Base-by-base conservation (phyloP, 2,113 vertebrate species). In the Lasiurus cinereus region DNA sequence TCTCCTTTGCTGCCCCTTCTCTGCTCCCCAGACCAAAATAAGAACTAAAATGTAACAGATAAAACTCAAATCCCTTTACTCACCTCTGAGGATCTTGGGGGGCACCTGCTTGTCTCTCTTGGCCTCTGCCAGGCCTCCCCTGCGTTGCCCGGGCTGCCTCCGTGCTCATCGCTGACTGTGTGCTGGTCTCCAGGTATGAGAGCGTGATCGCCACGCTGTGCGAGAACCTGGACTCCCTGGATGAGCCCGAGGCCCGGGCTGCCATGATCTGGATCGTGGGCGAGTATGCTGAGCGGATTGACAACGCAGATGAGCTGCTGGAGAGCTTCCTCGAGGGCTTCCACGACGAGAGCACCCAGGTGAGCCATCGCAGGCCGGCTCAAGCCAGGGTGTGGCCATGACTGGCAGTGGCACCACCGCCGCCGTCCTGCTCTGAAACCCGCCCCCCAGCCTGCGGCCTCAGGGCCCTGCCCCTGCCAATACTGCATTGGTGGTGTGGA, bases 221-320 rank as follows among this genome's bases (percentile, higher is more conserved):
- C 0, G 99, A 99, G 98, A 99, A 99, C 97, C 98, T 99, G 36
- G 99, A 99, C 96, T 99, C 99, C 39, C 97, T 99, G 96, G 99
- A 99, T 0, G 99, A 99, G 97, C 99, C 99, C 0, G 99, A 99
- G 98, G 99, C 99, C 0, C 98, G 99, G 3, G 99, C 99, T 0
- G 99, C 99, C 96, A 99, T 99, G 99, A 99, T 99, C 97, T 99
- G 99, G 99, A 99, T 99, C 2, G 99, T 99, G 82, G 99, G 99
- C 36, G 99, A 99, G 56, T 99, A 99, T 0, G 99, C 99, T 0
- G 99, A 99, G 98, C 98, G 99, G 64, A 99, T 99, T 0, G 99
- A 99, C 98, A 99, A 99, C 0, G 99, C 99, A 0, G 99, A 99
- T 0, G 99, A 99, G 96, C 98, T 99, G 83, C 99, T 99, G 86